Percentiles rank a stretch among this genome's conserved stretches.
These are phyloP conservation scores for Australoheros facetus DNA, from an alignment of 2,797 vertebrate genomes.

Conservation along the genomic window DNA sequence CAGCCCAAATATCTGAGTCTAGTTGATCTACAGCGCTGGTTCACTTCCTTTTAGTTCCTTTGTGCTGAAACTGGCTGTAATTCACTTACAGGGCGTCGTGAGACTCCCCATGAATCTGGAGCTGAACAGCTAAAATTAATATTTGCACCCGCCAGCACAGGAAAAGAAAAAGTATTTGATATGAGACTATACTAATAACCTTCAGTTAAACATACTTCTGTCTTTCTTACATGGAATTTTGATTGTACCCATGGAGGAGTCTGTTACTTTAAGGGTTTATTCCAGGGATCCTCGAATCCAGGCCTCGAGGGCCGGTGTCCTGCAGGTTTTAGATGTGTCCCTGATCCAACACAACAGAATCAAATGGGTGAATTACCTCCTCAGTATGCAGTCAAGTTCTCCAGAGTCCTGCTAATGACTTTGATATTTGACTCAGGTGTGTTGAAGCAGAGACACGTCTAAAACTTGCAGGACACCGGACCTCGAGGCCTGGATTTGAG, in stretches of 20 bases:
- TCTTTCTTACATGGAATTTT: neutral
- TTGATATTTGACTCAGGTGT: too few relatives aligned
- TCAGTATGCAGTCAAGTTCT: too few relatives aligned
- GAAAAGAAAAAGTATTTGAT: neutral
- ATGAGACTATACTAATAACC: neutral
- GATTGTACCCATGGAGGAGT: neutral
- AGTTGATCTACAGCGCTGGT: neutral
- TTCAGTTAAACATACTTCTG: neutral
- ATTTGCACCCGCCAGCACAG: neutral
- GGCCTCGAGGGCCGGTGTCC: too few relatives aligned
- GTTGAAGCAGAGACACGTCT: too few relatives aligned
- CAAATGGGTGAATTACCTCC: too few relatives aligned
- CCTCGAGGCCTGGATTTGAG: too few relatives aligned
- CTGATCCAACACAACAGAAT: too few relatives aligned
- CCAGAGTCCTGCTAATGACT: too few relatives aligned
- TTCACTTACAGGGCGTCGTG: neutral
- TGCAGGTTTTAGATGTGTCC: too few relatives aligned
- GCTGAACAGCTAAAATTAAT: rapidly evolving
- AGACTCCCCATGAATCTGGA: neutral
- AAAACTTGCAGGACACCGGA: too few relatives aligned
- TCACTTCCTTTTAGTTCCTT: neutral
- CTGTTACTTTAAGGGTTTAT: neutral
- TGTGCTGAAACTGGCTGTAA: neutral
- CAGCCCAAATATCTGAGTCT: neutral
- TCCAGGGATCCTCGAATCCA: too few relatives aligned